Percentiles rank a stretch among this genome's conserved stretches.
phyloP scores from a whole-genome alignment of 2,888 invertebrate genomes.

The Himalopsyche japonica region DNA sequence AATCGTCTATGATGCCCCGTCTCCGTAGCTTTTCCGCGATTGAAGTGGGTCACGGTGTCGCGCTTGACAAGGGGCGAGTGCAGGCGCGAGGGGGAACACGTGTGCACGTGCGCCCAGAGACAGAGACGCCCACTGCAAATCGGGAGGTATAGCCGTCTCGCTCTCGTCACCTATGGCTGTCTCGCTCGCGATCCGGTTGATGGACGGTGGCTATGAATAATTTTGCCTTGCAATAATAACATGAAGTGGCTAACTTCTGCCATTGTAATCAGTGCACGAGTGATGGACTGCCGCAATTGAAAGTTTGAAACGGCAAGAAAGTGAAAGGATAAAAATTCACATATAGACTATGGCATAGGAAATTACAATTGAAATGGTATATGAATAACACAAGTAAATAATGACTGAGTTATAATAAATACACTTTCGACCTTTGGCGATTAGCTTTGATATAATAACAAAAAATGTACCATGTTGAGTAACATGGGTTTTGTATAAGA shows the following conservation, averaged over 20 bases:
- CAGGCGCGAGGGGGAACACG: neutral
- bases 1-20: neutral
- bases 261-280: neutral
- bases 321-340: neutral
- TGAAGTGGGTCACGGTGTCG: neutral
- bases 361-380: too few relatives aligned
- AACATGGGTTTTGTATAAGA: too few relatives aligned
- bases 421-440: too few relatives aligned
- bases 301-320: neutral
- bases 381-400: too few relatives aligned
- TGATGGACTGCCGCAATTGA: neutral
- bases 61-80: neutral
- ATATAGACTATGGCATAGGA: too few relatives aligned
- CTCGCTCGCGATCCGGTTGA: neutral
- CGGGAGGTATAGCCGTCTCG: neutral
- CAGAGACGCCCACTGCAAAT: neutral
- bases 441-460: too few relatives aligned
- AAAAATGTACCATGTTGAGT: too few relatives aligned
- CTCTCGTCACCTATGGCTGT: neutral
- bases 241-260: neutral
- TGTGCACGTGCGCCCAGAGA: neutral
- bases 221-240: neutral
- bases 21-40: neutral
- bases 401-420: too few relatives aligned
- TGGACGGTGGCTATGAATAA: neutral